Percentiles rank a stretch among this genome's conserved stretches.
phyloP scores from a whole-genome alignment of 2,797 vertebrate genomes.

The Yasuhikotakia modesta region DNA sequence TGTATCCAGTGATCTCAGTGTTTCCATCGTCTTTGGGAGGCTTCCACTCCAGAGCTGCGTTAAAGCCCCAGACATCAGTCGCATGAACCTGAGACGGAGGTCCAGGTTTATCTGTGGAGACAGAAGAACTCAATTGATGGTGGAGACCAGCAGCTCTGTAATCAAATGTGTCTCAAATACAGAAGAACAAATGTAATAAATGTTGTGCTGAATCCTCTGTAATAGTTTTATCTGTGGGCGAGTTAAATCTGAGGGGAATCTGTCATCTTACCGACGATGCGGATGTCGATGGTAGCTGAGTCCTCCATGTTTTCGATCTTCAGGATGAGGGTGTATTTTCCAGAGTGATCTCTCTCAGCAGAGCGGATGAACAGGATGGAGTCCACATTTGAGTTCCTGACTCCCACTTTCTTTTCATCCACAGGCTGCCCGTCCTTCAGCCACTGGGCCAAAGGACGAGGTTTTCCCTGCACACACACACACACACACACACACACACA shows the following conservation, averaged over 20 bases:
- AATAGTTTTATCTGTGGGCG: too few relatives aligned
- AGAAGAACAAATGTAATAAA: too few relatives aligned
- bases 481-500: not conserved
- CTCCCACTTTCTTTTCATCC: constrained; percentile 74
- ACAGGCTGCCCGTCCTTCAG: constrained; percentile 82
- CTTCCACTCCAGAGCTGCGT: constrained; percentile 86
- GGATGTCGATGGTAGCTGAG: constrained; percentile 78
- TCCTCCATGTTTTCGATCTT: constrained; percentile 91
- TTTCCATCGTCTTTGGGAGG: constrained; percentile 86
- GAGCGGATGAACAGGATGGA: constrained; percentile 87
- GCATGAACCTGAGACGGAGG: constrained; percentile 77
- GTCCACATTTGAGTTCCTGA: constrained; percentile 82
- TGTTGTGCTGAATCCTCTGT: too few relatives aligned
- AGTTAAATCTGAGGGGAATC: not conserved
- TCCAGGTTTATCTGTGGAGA: constrained; percentile 81
- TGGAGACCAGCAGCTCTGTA: too few relatives aligned
- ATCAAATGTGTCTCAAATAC: too few relatives aligned
- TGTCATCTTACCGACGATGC: constrained; percentile 78
- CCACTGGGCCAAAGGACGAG: constrained; percentile 84
- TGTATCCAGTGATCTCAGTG: constrained; percentile 84
- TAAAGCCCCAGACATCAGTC: constrained; percentile 90
- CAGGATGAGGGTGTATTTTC: constrained; percentile 83
- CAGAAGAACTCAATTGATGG: not conserved
- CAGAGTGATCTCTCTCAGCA: constrained; percentile 83
- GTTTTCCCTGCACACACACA: constrained; percentile 80